A percentile compares a stretch with the other conserved stretches of the same genome.
phyloP scores from a whole-genome alignment of 2,797 vertebrate genomes.

The Simalia tracyae region DNA sequence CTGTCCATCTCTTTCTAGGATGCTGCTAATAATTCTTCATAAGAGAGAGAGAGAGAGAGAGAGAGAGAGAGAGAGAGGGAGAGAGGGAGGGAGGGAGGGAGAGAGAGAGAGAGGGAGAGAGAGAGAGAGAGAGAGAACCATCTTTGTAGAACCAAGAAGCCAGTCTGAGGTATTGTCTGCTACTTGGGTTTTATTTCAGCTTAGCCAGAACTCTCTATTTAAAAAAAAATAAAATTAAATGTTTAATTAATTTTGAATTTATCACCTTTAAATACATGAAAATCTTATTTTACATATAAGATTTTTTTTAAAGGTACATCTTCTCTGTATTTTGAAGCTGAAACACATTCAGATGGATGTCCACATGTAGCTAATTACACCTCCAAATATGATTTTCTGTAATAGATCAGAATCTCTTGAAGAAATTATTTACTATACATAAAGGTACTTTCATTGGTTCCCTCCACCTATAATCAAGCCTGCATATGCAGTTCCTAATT shows the following conservation, averaged over 20 bases:
- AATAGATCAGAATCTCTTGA: neutral
- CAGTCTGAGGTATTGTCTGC: neutral
- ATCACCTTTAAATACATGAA: neutral
- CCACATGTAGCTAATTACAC: too few species aligned
- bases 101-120: too few species aligned
- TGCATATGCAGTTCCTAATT: too few species aligned
- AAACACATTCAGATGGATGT: too few species aligned
- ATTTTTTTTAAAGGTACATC: too few species aligned
- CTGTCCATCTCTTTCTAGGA: conserved; percentile 21
- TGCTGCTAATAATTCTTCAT: conserved; percentile 21
- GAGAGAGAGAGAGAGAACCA: too few species aligned
- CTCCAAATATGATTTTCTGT: neutral
- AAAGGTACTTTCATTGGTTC: neutral
- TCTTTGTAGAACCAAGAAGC: neutral
- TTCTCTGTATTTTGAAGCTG: too few species aligned
- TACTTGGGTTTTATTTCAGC: neutral
- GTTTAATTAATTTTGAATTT: neutral
- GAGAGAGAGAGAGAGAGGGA: too few species aligned
- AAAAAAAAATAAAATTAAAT: neutral
- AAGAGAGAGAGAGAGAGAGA: neutral
- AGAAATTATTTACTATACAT: too few species aligned
- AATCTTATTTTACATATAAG: neutral
- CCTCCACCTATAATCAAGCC: neutral
- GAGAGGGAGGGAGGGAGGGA: too few species aligned
- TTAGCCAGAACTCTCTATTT: neutral